A percentile compares a stretch with the other conserved stretches of the same genome.
Evolutionary conservation across 2,797 vertebrate genomes (phyloP).

Genomic region (Aselliscus stoliczkanus): DNA sequence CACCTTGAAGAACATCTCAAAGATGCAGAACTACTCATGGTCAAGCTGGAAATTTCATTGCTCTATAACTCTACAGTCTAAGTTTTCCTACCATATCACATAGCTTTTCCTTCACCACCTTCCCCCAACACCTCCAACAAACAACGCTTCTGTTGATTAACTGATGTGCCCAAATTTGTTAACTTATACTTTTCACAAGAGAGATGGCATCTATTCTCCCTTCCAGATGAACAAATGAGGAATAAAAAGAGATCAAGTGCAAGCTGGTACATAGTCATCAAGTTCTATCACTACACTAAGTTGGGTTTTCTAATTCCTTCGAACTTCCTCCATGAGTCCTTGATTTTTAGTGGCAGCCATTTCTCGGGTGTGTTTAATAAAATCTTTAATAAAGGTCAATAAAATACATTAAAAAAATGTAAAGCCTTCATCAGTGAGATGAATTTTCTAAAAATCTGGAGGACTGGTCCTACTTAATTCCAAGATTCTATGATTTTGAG

Average conservation of each 20-base stretch:
- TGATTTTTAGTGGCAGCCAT: neutral
- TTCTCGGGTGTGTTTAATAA: neutral
- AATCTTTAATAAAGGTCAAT: neutral
- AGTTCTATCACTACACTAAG: neutral
- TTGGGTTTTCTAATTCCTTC: conserved; percentile 17
- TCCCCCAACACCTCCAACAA: neutral
- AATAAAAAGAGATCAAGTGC: neutral
- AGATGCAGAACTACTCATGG: neutral
- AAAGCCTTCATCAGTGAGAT: conserved; percentile 4
- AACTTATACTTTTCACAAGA: neutral
- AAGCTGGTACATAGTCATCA: neutral
- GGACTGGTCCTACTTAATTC: neutral
- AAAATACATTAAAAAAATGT: neutral
- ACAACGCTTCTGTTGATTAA: neutral
- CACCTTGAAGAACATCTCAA: neutral
- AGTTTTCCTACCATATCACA: neutral
- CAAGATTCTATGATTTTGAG: neutral
- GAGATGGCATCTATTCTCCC: neutral
- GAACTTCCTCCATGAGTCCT: neutral
- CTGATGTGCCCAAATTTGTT: neutral
- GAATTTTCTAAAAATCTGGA: neutral
- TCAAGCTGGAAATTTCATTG: neutral
- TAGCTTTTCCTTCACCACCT: neutral
- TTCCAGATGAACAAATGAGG: neutral
- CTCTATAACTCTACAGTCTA: neutral